A percentile compares a stretch with the other conserved stretches of the same genome.
phyloP scores from a whole-genome alignment of 1,140 invertebrate genomes.

The Protaetia brevitarsis region DNA sequence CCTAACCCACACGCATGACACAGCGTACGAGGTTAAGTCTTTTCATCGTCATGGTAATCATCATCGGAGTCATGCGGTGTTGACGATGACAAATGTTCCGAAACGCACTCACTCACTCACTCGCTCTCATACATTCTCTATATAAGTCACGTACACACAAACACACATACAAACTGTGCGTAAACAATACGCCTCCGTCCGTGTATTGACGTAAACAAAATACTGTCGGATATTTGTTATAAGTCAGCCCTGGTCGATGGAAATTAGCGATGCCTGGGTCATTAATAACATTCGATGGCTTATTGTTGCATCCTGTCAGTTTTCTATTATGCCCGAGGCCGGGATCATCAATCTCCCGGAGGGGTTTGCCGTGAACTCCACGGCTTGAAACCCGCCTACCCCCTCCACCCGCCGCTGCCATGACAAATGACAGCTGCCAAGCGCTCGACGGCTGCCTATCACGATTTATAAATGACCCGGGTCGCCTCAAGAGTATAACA shows the following conservation, averaged over 20 bases:
- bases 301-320: slow-evolving; percentile 26
- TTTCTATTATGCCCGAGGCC: slow-evolving; percentile 27
- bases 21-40: too few species aligned
- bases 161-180: too few species aligned
- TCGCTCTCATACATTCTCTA: too few species aligned
- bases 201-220: slow-evolving; percentile 25
- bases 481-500: too few species aligned
- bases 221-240: slow-evolving; percentile 25
- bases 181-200: slow-evolving; percentile 20
- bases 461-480: slow-evolving; percentile 39
- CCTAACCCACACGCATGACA: too few species aligned
- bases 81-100: too few species aligned
- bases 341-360: slow-evolving; percentile 25
- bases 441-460: slow-evolving; percentile 37
- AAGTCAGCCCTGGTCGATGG: slow-evolving; percentile 7
- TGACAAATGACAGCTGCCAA: slow-evolving; percentile 41
- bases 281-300: slow-evolving; percentile 30
- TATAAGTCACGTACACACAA: too few species aligned
- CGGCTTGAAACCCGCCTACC: slow-evolving; percentile 32
- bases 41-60: too few species aligned
- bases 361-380: slow-evolving; percentile 20
- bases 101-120: too few species aligned
- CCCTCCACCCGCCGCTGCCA: slow-evolving; percentile 25
- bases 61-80: too few species aligned
- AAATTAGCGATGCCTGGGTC: slow-evolving; percentile 26